Evolutionary conservation across 2,113 vertebrate genomes (phyloP).

Genomic region (Carlito syrichta): DNA sequence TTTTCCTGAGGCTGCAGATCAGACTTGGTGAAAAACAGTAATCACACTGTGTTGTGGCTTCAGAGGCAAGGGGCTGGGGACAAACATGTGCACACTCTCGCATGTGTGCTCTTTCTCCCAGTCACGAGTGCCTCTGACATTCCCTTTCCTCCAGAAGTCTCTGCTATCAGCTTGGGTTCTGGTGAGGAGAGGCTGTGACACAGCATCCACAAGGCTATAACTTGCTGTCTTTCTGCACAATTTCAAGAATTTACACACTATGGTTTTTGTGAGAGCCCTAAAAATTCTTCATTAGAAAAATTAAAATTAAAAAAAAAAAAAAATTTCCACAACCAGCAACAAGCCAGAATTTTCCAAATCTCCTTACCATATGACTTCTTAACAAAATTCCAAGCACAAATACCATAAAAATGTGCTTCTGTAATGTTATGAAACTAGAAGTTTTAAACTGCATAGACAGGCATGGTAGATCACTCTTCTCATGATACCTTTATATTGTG

Average conservation of each 20-base stretch:
- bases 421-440: not conserved
- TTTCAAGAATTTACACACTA: slow-evolving; percentile 20
- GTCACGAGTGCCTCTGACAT: not conserved
- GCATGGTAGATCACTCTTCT: not conserved
- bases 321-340: not conserved
- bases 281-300: slow-evolving; percentile 22
- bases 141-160: not conserved
- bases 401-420: not conserved
- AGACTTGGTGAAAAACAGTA: slow-evolving; percentile 22
- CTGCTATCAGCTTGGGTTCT: not conserved
- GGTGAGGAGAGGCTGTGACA: not conserved
- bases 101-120: not conserved
- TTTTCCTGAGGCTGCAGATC: slow-evolving; percentile 34
- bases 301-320: not conserved
- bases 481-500: no score
- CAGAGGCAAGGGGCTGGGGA: not conserved
- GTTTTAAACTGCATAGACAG: not conserved
- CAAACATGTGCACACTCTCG: no score
- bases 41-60: not conserved
- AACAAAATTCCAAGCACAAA: not conserved
- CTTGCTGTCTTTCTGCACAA: not conserved
- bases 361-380: not conserved
- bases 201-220: not conserved
- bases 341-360: not conserved
- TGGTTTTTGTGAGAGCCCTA: slow-evolving; percentile 31